These are phyloP conservation scores for Rhodinocichla rosea DNA, from an alignment of 2,113 vertebrate species.

Conservation along the genomic window DNA sequence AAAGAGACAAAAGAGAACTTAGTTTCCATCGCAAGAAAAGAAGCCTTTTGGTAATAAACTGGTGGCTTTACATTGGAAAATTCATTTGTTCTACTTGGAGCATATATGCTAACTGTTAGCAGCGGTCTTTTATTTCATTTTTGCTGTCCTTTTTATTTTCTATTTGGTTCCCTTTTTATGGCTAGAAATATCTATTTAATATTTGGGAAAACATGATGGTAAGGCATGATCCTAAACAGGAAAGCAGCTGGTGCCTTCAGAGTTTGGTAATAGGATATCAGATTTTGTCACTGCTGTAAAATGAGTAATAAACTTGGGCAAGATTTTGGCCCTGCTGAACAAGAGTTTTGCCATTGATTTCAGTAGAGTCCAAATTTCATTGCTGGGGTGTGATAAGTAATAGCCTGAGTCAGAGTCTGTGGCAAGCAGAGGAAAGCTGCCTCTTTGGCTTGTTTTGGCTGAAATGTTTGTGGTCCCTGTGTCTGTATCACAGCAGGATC, in stretches of 20 bases:
- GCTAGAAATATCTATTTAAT: conserved; percentile 7
- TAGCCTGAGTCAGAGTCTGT: background rate
- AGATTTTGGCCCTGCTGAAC: background rate
- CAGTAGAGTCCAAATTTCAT: background rate
- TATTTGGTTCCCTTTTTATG: background rate
- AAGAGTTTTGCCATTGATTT: background rate
- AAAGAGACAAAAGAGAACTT: conserved; percentile 42
- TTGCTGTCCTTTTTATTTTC: background rate
- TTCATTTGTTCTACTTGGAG: background rate
- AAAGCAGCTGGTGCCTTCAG: background rate
- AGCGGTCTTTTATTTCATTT: background rate
- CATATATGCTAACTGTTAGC: background rate
- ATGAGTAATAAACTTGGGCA: background rate
- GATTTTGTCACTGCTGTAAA: background rate
- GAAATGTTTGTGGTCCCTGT: background rate
- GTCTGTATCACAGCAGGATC: background rate
- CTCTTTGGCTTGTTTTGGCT: background rate
- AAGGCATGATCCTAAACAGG: background rate
- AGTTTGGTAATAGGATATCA: background rate
- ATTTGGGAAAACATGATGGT: background rate
- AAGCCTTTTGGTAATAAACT: conserved; percentile 20
- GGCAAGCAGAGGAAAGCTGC: background rate
- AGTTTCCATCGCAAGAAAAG: conserved; percentile 15
- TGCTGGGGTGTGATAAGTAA: background rate
- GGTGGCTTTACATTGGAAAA: conserved; percentile 19